Evolutionary conservation across 2,888 invertebrate species (phyloP), one percentile per base, ranked within the genome.

Genomic region (Agonopterix alstromeriana): DNA sequence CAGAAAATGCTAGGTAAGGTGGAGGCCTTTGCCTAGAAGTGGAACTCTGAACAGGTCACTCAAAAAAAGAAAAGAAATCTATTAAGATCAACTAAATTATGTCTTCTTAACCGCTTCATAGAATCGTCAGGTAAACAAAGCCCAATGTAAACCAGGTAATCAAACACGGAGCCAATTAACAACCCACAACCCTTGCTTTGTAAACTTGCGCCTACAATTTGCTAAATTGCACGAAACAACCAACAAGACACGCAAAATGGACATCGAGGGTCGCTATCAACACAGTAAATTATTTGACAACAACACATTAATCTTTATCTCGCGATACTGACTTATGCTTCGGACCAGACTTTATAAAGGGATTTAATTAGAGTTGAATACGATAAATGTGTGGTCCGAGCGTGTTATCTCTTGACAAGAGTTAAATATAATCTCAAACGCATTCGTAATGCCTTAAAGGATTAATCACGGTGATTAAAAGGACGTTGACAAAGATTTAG

Each of bases 251-350:
- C 54, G 61, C 60, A 56, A 62, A 61, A 59, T 54, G 55, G 52
- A 54, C 58, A 59, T 35, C 27, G 27, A 27, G 35, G 35, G 17
- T 51, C 48, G 51, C 57, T 48, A 85, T 85, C 83, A 73, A 61
- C 65, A 62, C 70, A 67, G 81, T 85, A 84, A 85, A 81, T 85
- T 83, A 83, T 82, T 78, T 82, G 79, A 82, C 82, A 82, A 72
- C 76, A 65, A 58, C 60, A 64, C 75, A 82, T 83, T 84, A 78
- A 78, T 83, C 80, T 83, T 82, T 81, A 84, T 82, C 78, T 77
- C 74, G 73, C 73, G 65, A 73, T 68, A 72, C 73, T 57, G 60
- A 61, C 62, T 56, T 53, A 53, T 47, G 48, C 50, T 44, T 49
- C 48, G 55, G 57, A 49, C 50, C 51, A 54, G 52, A 47, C 59